Evolutionary conservation across 1,140 invertebrate genomes (phyloP), one percentile per base, ranked within the genome.

Genomic region (Trichoplusia ni): DNA sequence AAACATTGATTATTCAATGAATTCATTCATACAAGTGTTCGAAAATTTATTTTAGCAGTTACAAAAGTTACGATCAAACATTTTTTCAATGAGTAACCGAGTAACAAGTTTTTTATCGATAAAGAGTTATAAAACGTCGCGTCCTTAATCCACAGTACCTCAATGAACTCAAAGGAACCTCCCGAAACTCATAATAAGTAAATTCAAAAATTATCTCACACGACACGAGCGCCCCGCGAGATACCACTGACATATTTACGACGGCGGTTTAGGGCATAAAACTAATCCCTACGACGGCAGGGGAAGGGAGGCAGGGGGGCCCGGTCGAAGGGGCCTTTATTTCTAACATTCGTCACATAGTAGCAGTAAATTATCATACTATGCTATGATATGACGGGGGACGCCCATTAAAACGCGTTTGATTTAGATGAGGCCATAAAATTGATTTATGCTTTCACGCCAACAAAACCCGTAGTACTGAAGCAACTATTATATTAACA

Each of bases 391-490:
- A 90, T 91, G 90, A 91, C 90, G 90, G 73, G 89, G 88, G 87
- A 81, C 89, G 81, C 86, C 90, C 90, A 91, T 91, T 91, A 91
- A 91, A 91, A 91, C 86, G 81, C 88, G 87, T 90, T 91, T 91
- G 90, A 91, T 91, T 91, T 91, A 91, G 90, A 91, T 90, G 86
- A 84, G 88, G 82, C 90, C 86, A 91, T 91, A 91, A 91, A 91
- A 91, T 90, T 91, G 89, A 91, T 91, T 91, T 91, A 91, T 91
- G 84, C 75, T 68, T 87, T 90, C 85, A 88, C 86, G 86, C 86
- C 82, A 89, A 90, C 88, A 88, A 90, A 90, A 87, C 84, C 86
- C 84, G 82, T 88, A 82, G 81, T 73, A 88, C 82, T 85, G 84
- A 87, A 87, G 84, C 87, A 89, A 90, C 87, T 90, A 90, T 90